phyloP scores from a whole-genome alignment of 2,888 invertebrate genomes.

The Drosophila borborema region DNA sequence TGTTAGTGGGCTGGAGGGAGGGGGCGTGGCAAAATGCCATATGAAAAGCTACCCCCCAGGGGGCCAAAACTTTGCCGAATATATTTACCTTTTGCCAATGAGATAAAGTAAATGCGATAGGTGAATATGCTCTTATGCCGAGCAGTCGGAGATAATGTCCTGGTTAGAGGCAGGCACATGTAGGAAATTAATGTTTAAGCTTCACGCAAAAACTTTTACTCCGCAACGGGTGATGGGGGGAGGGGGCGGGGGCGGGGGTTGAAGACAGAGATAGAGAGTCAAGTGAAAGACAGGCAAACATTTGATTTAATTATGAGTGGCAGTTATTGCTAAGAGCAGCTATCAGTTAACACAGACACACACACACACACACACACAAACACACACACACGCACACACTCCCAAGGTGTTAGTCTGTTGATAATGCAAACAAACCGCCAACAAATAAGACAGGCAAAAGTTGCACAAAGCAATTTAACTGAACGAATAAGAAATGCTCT shows the following conservation, averaged over 20 bases:
- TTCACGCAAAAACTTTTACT: conserved; percentile 71
- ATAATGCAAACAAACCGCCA: conserved; percentile 80
- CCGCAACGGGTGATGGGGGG: neutral
- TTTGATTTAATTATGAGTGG: conserved; percentile 85
- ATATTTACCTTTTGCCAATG: conserved; percentile 74
- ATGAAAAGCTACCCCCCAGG: conserved; percentile 58
- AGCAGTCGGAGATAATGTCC: conserved; percentile 25
- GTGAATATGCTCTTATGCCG: conserved; percentile 48
- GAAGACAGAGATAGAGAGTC: neutral
- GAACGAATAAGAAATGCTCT: conserved; percentile 56
- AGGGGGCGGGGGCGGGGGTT: neutral
- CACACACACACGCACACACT: conserved; percentile 32
- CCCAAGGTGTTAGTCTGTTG: conserved; percentile 84
- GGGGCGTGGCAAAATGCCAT: conserved; percentile 42
- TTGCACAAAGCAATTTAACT: neutral
- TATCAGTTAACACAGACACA: conserved; percentile 59
- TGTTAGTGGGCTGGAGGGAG: neutral
- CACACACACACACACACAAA: conserved; percentile 17
- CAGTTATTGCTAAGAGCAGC: conserved; percentile 83
- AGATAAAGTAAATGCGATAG: conserved; percentile 70
- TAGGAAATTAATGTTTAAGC: conserved; percentile 80
- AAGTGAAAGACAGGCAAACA: conserved; percentile 68
- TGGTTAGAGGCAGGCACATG: conserved; percentile 17
- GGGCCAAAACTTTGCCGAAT: conserved; percentile 51
- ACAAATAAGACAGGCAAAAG: conserved; percentile 38